phyloP scores from a whole-genome alignment of 2,888 invertebrate genomes.

The Campoplex capitator region DNA sequence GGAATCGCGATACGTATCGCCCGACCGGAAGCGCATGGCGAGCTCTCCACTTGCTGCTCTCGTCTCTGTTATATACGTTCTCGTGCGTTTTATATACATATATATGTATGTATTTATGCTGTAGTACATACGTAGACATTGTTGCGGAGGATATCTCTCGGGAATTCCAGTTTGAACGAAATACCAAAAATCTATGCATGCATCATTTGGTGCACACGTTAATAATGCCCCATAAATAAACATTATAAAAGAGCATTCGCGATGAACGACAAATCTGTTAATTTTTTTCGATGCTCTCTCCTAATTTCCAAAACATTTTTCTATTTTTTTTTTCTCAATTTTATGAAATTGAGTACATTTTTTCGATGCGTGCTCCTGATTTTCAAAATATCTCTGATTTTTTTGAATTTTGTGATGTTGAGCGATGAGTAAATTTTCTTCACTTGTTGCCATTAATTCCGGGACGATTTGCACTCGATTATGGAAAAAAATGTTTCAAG shows the following conservation, averaged over 20 bases:
- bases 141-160: conserved; percentile 63
- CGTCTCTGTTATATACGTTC: conserved; percentile 21
- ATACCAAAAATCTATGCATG: conserved; percentile 39
- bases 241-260: background rate
- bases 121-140: conserved; percentile 8
- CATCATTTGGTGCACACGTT: background rate
- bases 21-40: conserved; percentile 75
- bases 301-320: background rate
- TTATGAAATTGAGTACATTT: no score
- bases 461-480: background rate
- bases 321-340: no score
- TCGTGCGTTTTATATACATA: background rate
- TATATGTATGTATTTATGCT: background rate
- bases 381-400: no score
- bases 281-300: background rate
- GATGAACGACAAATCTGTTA: background rate
- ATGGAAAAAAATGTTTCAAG: background rate
- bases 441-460: background rate
- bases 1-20: conserved; percentile 79
- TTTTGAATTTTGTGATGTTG: no score
- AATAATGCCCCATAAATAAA: background rate
- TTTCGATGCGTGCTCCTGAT: no score
- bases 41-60: conserved; percentile 67
- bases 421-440: background rate
- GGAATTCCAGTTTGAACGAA: conserved; percentile 61